phyloP scores from a whole-genome alignment of 2,113 vertebrate genomes.

The Rhombomys opimus region DNA sequence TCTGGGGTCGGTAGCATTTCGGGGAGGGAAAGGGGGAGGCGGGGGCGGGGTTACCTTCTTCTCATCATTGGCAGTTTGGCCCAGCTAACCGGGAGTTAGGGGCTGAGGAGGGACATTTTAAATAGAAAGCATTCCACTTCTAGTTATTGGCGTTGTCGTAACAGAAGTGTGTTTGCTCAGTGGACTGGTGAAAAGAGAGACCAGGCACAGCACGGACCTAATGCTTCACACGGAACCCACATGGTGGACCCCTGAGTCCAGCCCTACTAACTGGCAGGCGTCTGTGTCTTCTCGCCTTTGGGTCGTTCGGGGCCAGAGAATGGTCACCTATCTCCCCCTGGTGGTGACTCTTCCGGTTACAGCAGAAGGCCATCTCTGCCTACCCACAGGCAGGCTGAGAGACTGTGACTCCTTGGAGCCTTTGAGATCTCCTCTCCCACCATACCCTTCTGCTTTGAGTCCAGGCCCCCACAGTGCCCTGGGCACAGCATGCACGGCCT shows the following conservation, averaged over 20 bases:
- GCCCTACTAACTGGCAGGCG: rapidly evolving
- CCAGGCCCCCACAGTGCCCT: rapidly evolving
- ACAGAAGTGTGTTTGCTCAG: not conserved
- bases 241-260: not conserved
- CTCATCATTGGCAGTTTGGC: not conserved
- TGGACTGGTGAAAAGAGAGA: not conserved
- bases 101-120: not conserved
- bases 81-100: not conserved
- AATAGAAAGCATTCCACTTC: not conserved
- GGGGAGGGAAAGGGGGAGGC: not conserved
- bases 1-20: too few species aligned
- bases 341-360: conserved; percentile 16
- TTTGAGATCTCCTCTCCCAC: not conserved
- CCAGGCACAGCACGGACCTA: not conserved
- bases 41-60: not conserved
- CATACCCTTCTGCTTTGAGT: rapidly evolving
- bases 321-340: conserved; percentile 62
- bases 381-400: not conserved
- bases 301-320: not conserved
- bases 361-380: not conserved
- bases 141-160: not conserved
- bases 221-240: not conserved
- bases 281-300: not conserved
- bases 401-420: not conserved
- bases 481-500: too few species aligned